Evolutionary conservation across 1,140 invertebrate species (phyloP).

Genomic region (Magallana angulata): DNA sequence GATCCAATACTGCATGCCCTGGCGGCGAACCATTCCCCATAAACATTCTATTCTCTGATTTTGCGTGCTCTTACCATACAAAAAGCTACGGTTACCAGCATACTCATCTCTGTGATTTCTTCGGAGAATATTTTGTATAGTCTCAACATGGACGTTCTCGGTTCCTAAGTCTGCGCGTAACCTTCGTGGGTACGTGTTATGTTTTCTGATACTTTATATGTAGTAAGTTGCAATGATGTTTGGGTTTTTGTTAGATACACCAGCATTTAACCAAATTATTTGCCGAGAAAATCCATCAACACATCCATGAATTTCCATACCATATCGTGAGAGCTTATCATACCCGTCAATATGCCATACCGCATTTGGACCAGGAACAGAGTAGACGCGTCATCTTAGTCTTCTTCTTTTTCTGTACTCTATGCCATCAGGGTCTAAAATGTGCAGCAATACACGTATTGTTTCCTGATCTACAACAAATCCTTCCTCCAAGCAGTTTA

Average conservation of each 20-base stretch:
- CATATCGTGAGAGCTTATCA: constrained; percentile 74
- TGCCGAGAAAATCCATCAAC: constrained; percentile 73
- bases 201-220: constrained; percentile 53
- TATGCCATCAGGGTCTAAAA: constrained; percentile 48
- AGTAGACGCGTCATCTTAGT: constrained; percentile 47
- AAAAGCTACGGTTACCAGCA: constrained; percentile 54
- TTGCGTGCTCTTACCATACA: constrained; percentile 56
- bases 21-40: constrained; percentile 57
- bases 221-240: constrained; percentile 64
- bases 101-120: constrained; percentile 49
- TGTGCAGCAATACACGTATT: constrained; percentile 38
- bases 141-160: constrained; percentile 59
- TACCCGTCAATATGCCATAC: constrained; percentile 74
- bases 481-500: constrained; percentile 46
- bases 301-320: constrained; percentile 70
- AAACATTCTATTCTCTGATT: constrained; percentile 66
- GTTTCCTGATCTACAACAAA: constrained; percentile 46
- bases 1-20: constrained; percentile 59
- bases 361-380: constrained; percentile 64
- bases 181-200: constrained; percentile 53
- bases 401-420: constrained; percentile 45
- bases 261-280: constrained; percentile 70
- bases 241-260: constrained; percentile 67
- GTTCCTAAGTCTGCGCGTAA: constrained; percentile 68
- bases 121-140: constrained; percentile 55